These are phyloP conservation scores for Diplodus puntazzo DNA, from an alignment of 2,797 vertebrate genomes.

Conservation along the genomic window DNA sequence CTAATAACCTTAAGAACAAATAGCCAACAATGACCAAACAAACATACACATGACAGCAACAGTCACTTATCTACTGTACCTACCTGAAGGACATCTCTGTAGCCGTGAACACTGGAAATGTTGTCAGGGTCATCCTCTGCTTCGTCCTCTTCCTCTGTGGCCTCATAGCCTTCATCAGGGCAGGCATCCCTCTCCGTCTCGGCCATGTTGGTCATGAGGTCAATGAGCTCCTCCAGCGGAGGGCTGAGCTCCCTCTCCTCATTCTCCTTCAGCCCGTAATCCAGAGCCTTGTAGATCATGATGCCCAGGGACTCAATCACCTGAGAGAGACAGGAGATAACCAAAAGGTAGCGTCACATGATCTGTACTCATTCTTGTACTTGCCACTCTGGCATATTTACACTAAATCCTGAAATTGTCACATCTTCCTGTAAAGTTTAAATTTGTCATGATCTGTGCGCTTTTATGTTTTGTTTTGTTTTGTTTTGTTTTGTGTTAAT, in stretches of 20 bases:
- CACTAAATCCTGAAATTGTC: background rate
- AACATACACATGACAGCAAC: background rate
- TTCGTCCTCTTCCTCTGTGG: slow-evolving; percentile 93
- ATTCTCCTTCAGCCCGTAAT: slow-evolving; percentile 97
- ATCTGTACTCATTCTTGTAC: background rate
- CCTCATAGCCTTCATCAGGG: slow-evolving; percentile 95
- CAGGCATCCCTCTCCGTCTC: slow-evolving; percentile 87
- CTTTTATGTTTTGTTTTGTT: background rate
- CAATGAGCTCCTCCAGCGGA: slow-evolving; percentile 95
- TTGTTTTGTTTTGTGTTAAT: background rate
- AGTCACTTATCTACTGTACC: slow-evolving; percentile 2
- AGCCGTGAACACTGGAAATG: slow-evolving; percentile 84
- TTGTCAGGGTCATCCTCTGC: slow-evolving; percentile 80
- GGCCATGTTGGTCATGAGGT: slow-evolving; percentile 94
- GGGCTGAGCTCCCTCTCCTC: slow-evolving; percentile 97
- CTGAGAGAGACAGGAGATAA: slow-evolving; percentile 71
- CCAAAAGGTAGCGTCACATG: background rate
- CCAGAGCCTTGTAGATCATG: slow-evolving; percentile 98
- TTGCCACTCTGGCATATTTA: background rate
- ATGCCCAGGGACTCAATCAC: slow-evolving; percentile 96
- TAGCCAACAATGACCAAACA: background rate
- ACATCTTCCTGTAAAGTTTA: background rate
- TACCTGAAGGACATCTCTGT: slow-evolving; percentile 95
- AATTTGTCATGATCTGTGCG: background rate
- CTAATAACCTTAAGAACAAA: background rate